phyloP scores from a whole-genome alignment of 2,113 vertebrate species.

The Zapus hudsonius region DNA sequence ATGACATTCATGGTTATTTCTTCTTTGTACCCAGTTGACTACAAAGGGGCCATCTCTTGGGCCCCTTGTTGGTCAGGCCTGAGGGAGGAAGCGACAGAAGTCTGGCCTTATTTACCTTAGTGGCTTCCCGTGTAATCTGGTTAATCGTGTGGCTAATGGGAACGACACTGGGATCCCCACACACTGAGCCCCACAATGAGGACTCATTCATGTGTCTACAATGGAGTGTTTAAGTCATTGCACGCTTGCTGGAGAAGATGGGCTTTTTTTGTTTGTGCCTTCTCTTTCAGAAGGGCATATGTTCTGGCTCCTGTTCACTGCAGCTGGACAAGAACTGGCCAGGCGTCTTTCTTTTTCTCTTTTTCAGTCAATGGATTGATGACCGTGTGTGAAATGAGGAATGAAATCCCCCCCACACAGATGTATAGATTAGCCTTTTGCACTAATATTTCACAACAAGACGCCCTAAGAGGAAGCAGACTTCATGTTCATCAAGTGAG shows the following conservation, averaged over 20 bases:
- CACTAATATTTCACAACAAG: slow-evolving; percentile 78
- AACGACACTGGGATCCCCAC: slow-evolving; percentile 88
- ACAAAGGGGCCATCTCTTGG: slow-evolving; percentile 83
- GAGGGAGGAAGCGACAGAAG: slow-evolving; percentile 95
- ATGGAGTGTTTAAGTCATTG: slow-evolving; percentile 96
- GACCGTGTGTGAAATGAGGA: slow-evolving; percentile 74
- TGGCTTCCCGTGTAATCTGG: slow-evolving; percentile 95
- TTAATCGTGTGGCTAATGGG: slow-evolving; percentile 98
- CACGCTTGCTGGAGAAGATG: slow-evolving; percentile 89
- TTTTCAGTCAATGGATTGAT: slow-evolving; percentile 81
- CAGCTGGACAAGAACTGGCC: slow-evolving; percentile 90
- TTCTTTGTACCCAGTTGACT: slow-evolving; percentile 74
- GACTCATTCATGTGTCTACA: slow-evolving; percentile 96
- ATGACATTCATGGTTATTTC: slow-evolving; percentile 72
- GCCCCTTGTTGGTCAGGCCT: slow-evolving; percentile 78
- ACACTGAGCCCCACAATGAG: slow-evolving; percentile 88
- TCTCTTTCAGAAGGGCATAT: slow-evolving; percentile 91
- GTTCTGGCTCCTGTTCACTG: slow-evolving; percentile 88
- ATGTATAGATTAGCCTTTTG: slow-evolving; percentile 83
- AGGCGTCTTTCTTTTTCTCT: slow-evolving; percentile 51
- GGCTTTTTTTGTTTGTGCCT: slow-evolving; percentile 91
- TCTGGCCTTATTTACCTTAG: slow-evolving; percentile 95
- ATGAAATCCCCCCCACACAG: slow-evolving; percentile 67
- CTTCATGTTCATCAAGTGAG: slow-evolving; percentile 48
- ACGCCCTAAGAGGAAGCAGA: slow-evolving; percentile 64